These are phyloP conservation scores for Drosophila nigromelanica DNA, from an alignment of 1,140 invertebrate species.

Conservation along the genomic window DNA sequence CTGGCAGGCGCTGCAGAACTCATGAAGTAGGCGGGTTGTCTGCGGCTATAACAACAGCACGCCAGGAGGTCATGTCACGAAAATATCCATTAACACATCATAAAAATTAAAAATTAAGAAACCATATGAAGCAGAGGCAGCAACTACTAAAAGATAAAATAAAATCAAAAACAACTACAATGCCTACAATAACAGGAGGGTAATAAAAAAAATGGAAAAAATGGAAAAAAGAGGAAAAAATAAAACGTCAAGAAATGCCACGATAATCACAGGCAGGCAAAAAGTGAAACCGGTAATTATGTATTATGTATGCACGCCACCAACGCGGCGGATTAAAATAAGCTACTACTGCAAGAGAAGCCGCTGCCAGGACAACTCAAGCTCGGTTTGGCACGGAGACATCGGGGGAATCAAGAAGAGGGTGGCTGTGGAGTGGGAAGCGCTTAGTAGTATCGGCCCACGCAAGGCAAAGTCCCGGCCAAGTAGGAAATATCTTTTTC, in stretches of 20 bases:
- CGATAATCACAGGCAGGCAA: slow-evolving; percentile 69
- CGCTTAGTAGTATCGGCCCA: slow-evolving; percentile 58
- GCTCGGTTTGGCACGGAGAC: slow-evolving; percentile 29
- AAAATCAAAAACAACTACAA: slow-evolving; percentile 20
- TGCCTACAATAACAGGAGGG: slow-evolving; percentile 18
- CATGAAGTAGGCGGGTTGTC: slow-evolving; percentile 54
- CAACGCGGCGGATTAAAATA: slow-evolving; percentile 77
- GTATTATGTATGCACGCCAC: slow-evolving; percentile 82
- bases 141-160: slow-evolving; percentile 8
- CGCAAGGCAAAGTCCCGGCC: slow-evolving; percentile 29
- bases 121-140: slow-evolving; percentile 62
- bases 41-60: slow-evolving; percentile 56
- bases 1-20: slow-evolving; percentile 52
- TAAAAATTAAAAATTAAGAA: slow-evolving; percentile 82
- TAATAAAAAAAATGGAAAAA: slow-evolving; percentile 67
- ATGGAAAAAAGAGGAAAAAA: slow-evolving; percentile 49
- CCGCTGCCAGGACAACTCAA: slow-evolving; percentile 58
- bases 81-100: slow-evolving; percentile 83
- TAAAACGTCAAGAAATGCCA: slow-evolving; percentile 77
- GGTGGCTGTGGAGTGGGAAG: neutral
- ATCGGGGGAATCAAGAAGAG: neutral
- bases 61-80: slow-evolving; percentile 79
- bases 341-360: slow-evolving; percentile 48
- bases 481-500: slow-evolving; percentile 73
- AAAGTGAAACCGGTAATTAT: slow-evolving; percentile 83